Evolutionary conservation across 2,888 invertebrate species (phyloP).

Genomic region (Ryuthela nishihirai): DNA sequence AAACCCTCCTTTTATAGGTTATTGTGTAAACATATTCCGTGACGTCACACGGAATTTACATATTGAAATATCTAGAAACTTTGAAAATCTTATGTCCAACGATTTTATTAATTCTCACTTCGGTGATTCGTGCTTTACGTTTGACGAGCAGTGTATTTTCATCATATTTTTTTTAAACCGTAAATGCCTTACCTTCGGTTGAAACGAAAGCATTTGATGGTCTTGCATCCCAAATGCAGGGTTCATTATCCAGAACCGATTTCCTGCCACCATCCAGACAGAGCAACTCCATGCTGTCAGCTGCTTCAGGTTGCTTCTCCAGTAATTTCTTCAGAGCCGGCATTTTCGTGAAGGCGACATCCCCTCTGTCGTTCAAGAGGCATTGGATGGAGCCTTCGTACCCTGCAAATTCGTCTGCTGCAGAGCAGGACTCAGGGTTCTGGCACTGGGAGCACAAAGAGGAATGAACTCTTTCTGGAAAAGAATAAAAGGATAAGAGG

Average conservation of each 20-base stretch:
- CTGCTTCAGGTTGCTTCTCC: slow-evolving; percentile 19
- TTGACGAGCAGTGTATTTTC: not conserved
- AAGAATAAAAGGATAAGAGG: slow-evolving; percentile 2
- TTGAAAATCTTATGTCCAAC: too few species aligned
- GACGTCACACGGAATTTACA: too few species aligned
- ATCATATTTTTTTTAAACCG: not conserved
- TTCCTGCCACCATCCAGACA: slow-evolving; percentile 73
- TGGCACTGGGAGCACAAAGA: slow-evolving; percentile 70
- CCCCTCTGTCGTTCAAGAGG: slow-evolving; percentile 72
- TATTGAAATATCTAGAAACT: too few species aligned
- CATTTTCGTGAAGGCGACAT: slow-evolving; percentile 78
- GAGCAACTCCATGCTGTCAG: slow-evolving; percentile 60
- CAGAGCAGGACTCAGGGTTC: slow-evolving; percentile 58
- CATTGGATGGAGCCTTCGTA: slow-evolving; percentile 82
- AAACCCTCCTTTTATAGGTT: too few species aligned
- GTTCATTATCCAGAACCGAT: slow-evolving; percentile 60
- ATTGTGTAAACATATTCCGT: too few species aligned
- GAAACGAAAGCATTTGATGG: slow-evolving; percentile 76
- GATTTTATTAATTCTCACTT: too few species aligned
- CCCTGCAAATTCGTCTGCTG: slow-evolving; percentile 78
- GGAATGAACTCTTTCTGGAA: slow-evolving; percentile 58
- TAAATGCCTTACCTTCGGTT: slow-evolving; percentile 3
- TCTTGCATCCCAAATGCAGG: slow-evolving; percentile 78
- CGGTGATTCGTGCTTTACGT: too few species aligned
- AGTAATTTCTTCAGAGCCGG: slow-evolving; percentile 75